Evolutionary conservation across 2,888 invertebrate genomes (phyloP).

Genomic region (Spodoptera picta): DNA sequence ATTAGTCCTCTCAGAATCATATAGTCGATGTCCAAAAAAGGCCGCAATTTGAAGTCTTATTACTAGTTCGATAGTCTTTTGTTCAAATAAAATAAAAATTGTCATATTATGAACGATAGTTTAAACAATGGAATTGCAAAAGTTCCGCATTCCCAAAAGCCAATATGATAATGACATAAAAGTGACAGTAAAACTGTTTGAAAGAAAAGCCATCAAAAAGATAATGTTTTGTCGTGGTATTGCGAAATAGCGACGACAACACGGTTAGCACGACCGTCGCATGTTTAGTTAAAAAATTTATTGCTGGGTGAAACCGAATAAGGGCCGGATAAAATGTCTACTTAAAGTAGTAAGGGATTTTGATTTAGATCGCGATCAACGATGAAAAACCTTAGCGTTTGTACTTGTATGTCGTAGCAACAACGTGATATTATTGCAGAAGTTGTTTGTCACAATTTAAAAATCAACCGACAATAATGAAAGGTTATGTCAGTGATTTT

Average conservation of each 20-base stretch:
- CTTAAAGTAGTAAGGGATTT: conserved; percentile 11
- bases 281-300: conserved; percentile 32
- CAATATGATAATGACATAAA: conserved; percentile 8
- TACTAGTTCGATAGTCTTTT: too few species aligned
- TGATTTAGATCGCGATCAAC: conserved; percentile 9
- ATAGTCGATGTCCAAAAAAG: too few species aligned
- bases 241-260: conserved; percentile 43
- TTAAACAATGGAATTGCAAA: background rate
- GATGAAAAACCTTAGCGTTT: background rate
- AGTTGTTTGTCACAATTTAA: background rate
- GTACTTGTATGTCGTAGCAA: conserved; percentile 5
- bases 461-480: background rate
- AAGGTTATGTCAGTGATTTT: background rate
- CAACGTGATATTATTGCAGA: background rate
- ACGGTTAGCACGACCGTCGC: conserved; percentile 37
- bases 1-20: too few species aligned
- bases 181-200: conserved; percentile 20
- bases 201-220: conserved; percentile 32
- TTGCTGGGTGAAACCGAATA: conserved; percentile 23
- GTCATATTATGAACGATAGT: too few species aligned
- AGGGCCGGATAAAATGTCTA: conserved; percentile 12
- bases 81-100: too few species aligned
- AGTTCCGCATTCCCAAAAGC: conserved; percentile 7
- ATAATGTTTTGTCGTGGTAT: conserved; percentile 29
- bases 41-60: too few species aligned